phyloP scores from a whole-genome alignment of 1,140 invertebrate genomes.

The Macrobrachium nipponense region DNA sequence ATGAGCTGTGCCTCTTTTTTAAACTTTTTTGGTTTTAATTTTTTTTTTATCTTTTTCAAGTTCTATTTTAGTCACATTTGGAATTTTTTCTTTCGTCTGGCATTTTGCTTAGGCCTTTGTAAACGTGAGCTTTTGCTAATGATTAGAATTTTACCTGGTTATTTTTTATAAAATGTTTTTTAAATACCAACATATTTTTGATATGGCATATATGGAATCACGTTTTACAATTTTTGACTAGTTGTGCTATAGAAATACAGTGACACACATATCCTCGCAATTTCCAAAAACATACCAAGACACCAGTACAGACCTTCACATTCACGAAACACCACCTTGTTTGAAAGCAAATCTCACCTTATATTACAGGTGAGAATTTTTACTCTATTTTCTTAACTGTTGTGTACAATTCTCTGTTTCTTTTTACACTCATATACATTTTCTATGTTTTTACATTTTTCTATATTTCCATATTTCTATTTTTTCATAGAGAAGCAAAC shows the following conservation, averaged over 20 bases:
- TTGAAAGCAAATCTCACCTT: conserved; percentile 11
- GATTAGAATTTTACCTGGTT: conserved; percentile 33
- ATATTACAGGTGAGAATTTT: conserved; percentile 24
- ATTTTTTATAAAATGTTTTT: conserved; percentile 46
- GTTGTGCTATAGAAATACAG: conserved; percentile 31
- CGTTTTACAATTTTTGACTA: conserved; percentile 51
- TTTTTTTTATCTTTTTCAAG: conserved; percentile 11
- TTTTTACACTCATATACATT: conserved; percentile 47
- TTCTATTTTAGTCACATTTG: conserved; percentile 41
- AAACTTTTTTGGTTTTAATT: conserved; percentile 8
- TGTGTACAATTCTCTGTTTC: conserved; percentile 31
- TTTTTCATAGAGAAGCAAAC: conserved; percentile 62
- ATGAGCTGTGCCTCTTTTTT: conserved; percentile 49
- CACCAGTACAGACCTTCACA: not conserved
- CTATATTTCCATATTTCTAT: conserved; percentile 61
- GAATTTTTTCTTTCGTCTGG: conserved; percentile 45
- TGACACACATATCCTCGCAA: not conserved
- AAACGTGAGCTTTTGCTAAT: conserved; percentile 42
- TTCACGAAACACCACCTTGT: not conserved
- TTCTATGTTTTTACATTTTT: conserved; percentile 58
- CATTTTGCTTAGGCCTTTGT: conserved; percentile 46
- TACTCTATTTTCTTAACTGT: conserved; percentile 30
- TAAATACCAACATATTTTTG: conserved; percentile 47
- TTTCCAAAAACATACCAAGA: not conserved
- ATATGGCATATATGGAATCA: conserved; percentile 41